Conservation (phyloP, 1,140 invertebrate genomes). For the Ditylenchus dipsaci region DNA sequence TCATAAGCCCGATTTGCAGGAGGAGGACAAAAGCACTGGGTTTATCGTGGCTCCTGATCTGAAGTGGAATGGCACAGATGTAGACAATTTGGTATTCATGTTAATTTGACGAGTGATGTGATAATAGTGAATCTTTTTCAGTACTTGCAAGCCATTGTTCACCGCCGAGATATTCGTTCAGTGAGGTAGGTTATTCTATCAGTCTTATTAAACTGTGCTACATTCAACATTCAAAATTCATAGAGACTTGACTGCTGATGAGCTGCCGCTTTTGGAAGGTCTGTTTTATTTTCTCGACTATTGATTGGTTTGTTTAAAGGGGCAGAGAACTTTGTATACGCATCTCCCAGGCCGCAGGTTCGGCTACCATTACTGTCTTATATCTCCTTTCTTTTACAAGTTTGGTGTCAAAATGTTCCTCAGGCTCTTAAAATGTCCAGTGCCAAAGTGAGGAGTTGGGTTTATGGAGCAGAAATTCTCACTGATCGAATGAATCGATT, state of each 20-base stretch:
- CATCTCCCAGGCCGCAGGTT: too few species aligned
- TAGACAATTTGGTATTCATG: slow-evolving; percentile 65
- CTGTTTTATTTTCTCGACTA: too few species aligned
- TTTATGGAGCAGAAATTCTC: too few species aligned
- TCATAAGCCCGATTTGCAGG: slow-evolving; percentile 55
- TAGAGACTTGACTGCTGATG: slow-evolving; percentile 33
- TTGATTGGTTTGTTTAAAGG: too few species aligned
- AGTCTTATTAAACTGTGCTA: neutral
- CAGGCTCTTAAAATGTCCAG: too few species aligned
- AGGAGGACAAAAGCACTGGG: slow-evolving; percentile 71
- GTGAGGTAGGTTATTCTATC: slow-evolving; percentile 58
- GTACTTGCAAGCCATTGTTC: slow-evolving; percentile 69
- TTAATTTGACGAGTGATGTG: neutral
- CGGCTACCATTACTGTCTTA: too few species aligned
- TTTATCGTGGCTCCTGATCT: slow-evolving; percentile 82
- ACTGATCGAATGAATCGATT: too few species aligned
- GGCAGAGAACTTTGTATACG: too few species aligned
- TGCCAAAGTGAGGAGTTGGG: too few species aligned
- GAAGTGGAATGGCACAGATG: slow-evolving; percentile 74
- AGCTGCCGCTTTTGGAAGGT: slow-evolving; percentile 38
- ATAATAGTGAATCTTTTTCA: neutral
- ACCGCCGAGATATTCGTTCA: slow-evolving; percentile 72
- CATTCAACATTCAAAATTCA: slow-evolving; percentile 10
- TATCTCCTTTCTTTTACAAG: too few species aligned
- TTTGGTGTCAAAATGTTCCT: too few species aligned